Evolutionary conservation across 2,888 invertebrate genomes (phyloP), one percentile per base, ranked within the genome.

Genomic region (Macrosoma leucophasiata): DNA sequence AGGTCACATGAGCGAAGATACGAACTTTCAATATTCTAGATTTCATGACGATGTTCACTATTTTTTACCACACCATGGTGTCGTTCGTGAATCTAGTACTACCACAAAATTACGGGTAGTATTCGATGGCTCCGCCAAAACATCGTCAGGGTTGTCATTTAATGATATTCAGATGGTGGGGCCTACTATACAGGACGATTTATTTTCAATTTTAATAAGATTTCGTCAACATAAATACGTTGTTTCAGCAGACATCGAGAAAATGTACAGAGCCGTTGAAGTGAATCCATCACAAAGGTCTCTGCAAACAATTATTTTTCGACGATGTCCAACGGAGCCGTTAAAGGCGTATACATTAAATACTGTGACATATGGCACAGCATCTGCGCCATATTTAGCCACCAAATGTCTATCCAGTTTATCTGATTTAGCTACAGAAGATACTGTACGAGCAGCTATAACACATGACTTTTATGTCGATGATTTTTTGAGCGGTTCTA

Each of bases 41-140:
- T n/a, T n/a, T n/a, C n/a, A n/a, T n/a, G n/a, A n/a, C n/a, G n/a
- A 18, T 10, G 19, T 24, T 6, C n/a, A 29, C 11, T 54, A 51
- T 32, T 51, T 39, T 29, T 15, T 55, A 20, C 52, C 53, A 4
- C 55, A 55, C 28, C 55, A 56, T 29, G 50, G 46, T 3, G 48
- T 54, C 2, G n/a, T 48, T 1, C 41, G 48, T 4, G 40, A 47
- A 9, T 26, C 38, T 1, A 49, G 49, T 15, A 21, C 27, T 0
- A 51, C 52, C 0, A 53, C 53, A 0, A 49, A 51, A 26, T 29
- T 57, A 6, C 39, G 55, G 3, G 33, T 39, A 2, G 59, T 57
- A 1, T 55, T 50, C 30, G 53, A 60, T 26, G 53, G 40, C 2
- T 48, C 49, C 11, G 49, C 51, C 7, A 17, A 11, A n/a, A 35